Evolutionary conservation across 2,888 invertebrate species (phyloP).

Genomic region (Cantharis rustica): DNA sequence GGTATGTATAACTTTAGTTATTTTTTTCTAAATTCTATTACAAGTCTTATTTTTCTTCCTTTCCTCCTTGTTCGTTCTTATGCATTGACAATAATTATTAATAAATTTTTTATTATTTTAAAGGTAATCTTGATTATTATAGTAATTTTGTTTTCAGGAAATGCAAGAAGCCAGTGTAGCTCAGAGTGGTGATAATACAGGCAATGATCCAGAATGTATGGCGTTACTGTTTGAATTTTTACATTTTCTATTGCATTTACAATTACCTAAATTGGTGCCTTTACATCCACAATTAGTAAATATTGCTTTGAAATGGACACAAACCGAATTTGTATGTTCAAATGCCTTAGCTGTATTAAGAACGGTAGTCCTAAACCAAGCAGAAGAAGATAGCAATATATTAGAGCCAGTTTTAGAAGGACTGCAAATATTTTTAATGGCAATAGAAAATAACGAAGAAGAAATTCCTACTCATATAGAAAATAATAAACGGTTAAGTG

Average conservation of each 20-base stretch:
- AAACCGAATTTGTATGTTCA: conserved; percentile 55
- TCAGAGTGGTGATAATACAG: conserved; percentile 34
- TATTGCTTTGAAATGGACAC: conserved; percentile 58
- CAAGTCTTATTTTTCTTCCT: no score
- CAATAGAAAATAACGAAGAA: conserved; percentile 50
- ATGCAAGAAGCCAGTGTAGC: conserved; percentile 40
- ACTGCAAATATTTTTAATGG: conserved; percentile 54
- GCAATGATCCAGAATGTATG: conserved; percentile 57
- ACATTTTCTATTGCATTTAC: conserved; percentile 55
- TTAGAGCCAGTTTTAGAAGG: conserved; percentile 49
- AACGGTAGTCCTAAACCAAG: conserved; percentile 51
- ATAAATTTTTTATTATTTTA: neutral
- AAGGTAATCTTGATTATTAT: neutral
- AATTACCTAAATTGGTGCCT: conserved; percentile 50
- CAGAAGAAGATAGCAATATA: conserved; percentile 36
- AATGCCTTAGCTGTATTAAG: conserved; percentile 56
- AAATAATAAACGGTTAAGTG: conserved; percentile 52
- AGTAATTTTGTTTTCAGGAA: conserved; percentile 36
- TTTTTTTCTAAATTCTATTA: no score
- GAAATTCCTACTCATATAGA: conserved; percentile 44
- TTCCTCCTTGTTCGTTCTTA: neutral
- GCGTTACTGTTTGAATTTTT: conserved; percentile 60
- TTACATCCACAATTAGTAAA: conserved; percentile 55
- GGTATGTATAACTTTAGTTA: no score
- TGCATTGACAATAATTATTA: neutral